Percentiles rank a stretch among this genome's conserved stretches.
Conservation (phyloP, 2,888 invertebrate species). For the Scaptomyza tumidula region DNA sequence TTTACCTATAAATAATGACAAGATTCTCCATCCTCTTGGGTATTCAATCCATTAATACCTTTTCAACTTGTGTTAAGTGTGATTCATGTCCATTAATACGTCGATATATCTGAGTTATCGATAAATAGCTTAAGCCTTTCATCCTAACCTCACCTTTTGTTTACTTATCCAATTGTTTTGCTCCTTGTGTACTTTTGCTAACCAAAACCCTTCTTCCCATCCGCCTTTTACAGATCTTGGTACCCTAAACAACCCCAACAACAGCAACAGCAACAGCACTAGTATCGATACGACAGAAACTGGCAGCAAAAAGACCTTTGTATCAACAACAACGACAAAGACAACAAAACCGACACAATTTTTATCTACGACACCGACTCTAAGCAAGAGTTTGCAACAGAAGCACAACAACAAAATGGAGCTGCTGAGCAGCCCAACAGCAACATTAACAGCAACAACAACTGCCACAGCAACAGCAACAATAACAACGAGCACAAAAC, state of each 20-base stretch:
- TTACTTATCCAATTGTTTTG: slow-evolving; percentile 29
- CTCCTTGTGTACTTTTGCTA: slow-evolving; percentile 58
- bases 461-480: slow-evolving; percentile 64
- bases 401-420: slow-evolving; percentile 80
- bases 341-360: slow-evolving; percentile 6
- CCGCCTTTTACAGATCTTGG: slow-evolving; percentile 70
- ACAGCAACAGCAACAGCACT: slow-evolving; percentile 44
- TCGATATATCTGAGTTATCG: no score
- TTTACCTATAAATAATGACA: slow-evolving; percentile 46
- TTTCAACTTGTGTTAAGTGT: slow-evolving; percentile 21
- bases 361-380: slow-evolving; percentile 35
- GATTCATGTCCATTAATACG: neutral
- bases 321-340: slow-evolving; percentile 19
- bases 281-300: slow-evolving; percentile 32
- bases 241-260: slow-evolving; percentile 65
- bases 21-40: slow-evolving; percentile 7
- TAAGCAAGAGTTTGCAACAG: slow-evolving; percentile 34
- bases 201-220: slow-evolving; percentile 47
- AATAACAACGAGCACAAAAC: slow-evolving; percentile 70
- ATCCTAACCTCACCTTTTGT: no score
- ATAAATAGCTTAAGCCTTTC: no score
- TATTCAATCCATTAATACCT: slow-evolving; percentile 11
- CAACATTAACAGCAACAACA: slow-evolving; percentile 43
- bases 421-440: slow-evolving; percentile 78
- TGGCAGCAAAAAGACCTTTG: slow-evolving; percentile 15